Evolutionary conservation across 1,140 invertebrate species (phyloP).

Genomic region (Caerostris darwini): DNA sequence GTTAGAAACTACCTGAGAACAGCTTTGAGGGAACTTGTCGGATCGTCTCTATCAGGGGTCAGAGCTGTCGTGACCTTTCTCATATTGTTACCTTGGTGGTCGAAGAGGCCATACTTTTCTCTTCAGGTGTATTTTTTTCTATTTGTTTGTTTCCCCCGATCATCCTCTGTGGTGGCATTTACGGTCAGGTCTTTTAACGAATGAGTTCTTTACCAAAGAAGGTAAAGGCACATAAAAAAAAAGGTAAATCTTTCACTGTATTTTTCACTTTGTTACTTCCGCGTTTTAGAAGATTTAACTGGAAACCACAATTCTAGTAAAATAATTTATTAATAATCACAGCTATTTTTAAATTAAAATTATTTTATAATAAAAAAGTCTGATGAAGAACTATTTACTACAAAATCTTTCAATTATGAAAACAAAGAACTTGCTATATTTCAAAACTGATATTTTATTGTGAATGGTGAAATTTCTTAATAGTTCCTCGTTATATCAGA

Average conservation of each 20-base stretch:
- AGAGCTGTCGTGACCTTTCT: constrained; percentile 55
- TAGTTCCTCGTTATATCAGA: too few relatives aligned
- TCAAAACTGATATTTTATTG: too few relatives aligned
- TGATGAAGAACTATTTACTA: too few relatives aligned
- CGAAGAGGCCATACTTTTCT: constrained; percentile 57
- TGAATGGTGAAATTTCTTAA: too few relatives aligned
- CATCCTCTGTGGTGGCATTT: constrained; percentile 29
- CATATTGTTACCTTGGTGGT: constrained; percentile 63
- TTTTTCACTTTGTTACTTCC: background rate
- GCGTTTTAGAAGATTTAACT: too few relatives aligned
- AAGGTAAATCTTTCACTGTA: background rate
- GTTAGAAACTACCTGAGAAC: constrained; percentile 17
- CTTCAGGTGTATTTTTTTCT: constrained; percentile 23
- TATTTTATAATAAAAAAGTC: too few relatives aligned
- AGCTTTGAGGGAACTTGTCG: background rate
- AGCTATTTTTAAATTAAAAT: too few relatives aligned
- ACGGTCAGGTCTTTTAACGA: background rate
- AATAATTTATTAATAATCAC: too few relatives aligned
- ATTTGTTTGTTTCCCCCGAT: background rate
- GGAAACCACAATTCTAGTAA: too few relatives aligned
- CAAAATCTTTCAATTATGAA: too few relatives aligned
- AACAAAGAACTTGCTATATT: too few relatives aligned
- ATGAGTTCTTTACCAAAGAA: background rate
- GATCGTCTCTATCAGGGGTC: constrained; percentile 20
- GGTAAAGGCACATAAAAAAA: background rate